phyloP scores from a whole-genome alignment of 2,797 vertebrate species.

The Hyperoplus immaculatus region DNA sequence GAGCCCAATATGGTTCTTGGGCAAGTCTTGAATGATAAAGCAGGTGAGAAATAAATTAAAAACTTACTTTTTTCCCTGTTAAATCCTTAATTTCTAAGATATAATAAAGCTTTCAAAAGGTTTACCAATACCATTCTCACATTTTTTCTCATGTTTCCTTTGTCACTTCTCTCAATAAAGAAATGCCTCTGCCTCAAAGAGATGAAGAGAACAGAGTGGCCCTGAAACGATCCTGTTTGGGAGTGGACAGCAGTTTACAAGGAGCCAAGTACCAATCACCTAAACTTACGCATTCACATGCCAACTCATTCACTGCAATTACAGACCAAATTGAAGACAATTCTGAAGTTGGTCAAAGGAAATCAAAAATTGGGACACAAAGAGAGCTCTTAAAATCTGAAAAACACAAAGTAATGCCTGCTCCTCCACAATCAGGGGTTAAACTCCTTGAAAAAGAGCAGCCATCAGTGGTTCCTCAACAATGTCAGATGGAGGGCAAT shows the following conservation, averaged over 20 bases:
- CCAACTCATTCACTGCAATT: no score
- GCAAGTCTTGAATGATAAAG: slow-evolving; percentile 41
- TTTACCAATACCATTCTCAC: not conserved
- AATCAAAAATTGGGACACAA: no score
- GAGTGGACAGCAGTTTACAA: not conserved
- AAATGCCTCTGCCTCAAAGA: slow-evolving; percentile 11
- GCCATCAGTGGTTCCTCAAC: no score
- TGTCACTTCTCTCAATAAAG: slow-evolving; percentile 18
- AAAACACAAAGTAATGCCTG: no score
- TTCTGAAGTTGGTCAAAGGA: no score
- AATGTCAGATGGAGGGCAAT: no score
- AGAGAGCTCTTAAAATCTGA: no score
- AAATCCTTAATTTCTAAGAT: not conserved
- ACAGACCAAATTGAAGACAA: no score
- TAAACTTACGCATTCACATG: no score
- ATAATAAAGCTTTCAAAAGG: not conserved
- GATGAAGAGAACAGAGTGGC: slow-evolving; percentile 1
- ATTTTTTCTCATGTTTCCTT: slow-evolving; percentile 8
- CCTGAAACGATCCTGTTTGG: not conserved
- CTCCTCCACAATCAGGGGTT: no score
- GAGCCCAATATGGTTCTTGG: slow-evolving; percentile 35
- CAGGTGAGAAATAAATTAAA: slow-evolving; percentile 48
- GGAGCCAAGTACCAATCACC: no score
- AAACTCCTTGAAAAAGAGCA: no score
- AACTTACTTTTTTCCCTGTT: not conserved